Percentiles rank a stretch among this genome's conserved stretches.
Conservation (phyloP, 2,888 invertebrate species). For the Craniophora ligustri region DNA sequence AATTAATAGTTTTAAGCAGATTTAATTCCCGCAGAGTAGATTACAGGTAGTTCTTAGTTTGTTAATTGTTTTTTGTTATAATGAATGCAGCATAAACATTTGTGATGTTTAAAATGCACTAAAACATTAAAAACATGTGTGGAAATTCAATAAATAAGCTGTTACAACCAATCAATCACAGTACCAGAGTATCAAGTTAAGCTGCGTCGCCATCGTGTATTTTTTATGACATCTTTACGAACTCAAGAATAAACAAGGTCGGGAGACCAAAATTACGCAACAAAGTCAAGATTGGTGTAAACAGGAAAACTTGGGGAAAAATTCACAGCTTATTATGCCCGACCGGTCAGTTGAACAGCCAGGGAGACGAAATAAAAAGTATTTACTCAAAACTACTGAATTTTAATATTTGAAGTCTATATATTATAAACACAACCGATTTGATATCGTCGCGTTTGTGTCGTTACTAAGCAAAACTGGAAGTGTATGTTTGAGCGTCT, state of each 20-base stretch:
- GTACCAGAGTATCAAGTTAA: not conserved
- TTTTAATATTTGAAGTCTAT: too few relatives aligned
- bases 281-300: constrained; percentile 32
- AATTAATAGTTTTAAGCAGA: too few relatives aligned
- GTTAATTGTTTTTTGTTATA: too few relatives aligned
- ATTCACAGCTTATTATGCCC: not conserved
- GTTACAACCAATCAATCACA: not conserved
- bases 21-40: too few relatives aligned
- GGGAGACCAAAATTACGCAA: not conserved
- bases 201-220: not conserved
- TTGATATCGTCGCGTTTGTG: too few relatives aligned
- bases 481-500: too few relatives aligned
- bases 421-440: too few relatives aligned
- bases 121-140: too few relatives aligned
- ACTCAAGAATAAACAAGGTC: not conserved
- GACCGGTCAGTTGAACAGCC: not conserved
- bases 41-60: too few relatives aligned
- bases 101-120: too few relatives aligned
- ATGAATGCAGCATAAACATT: too few relatives aligned
- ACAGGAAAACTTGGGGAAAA: constrained; percentile 37
- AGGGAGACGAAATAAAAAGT: not conserved
- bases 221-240: not conserved
- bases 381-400: constrained; percentile 25
- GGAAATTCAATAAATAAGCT: not conserved
- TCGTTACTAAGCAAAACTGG: too few relatives aligned